Conservation (phyloP, 2,113 vertebrate species). For the Clarias macrocephalus region DNA sequence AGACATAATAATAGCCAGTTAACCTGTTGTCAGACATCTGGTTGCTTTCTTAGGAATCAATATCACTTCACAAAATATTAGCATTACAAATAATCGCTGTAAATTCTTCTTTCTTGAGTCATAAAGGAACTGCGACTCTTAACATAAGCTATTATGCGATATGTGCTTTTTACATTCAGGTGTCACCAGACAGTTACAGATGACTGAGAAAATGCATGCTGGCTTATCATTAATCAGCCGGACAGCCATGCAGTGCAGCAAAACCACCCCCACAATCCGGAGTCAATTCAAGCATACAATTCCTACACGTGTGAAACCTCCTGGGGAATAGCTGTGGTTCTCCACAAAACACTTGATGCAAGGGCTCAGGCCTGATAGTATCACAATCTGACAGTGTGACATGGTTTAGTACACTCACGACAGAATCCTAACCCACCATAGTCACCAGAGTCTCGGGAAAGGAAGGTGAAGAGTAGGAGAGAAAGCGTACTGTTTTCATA, state of each 20-base stretch:
- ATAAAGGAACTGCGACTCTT: background rate
- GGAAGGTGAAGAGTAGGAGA: background rate
- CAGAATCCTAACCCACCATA: conserved; percentile 51
- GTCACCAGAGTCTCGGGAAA: conserved; percentile 49
- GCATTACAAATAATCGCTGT: conserved; percentile 2
- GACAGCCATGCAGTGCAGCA: conserved; percentile 35
- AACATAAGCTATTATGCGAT: conserved; percentile 10
- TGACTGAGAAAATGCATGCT: conserved; percentile 45
- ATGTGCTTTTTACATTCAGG: conserved; percentile 26
- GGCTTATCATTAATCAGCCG: conserved; percentile 53
- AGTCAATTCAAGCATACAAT: conserved; percentile 49
- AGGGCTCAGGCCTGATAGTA: conserved; percentile 26
- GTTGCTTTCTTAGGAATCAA: background rate
- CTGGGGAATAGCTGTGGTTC: conserved; percentile 58
- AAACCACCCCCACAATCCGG: conserved; percentile 17
- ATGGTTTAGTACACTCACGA: conserved; percentile 54
- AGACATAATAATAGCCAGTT: conserved; percentile 10
- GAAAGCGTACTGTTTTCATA: conserved; percentile 60
- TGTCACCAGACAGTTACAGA: conserved; percentile 50
- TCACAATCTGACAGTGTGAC: conserved; percentile 51
- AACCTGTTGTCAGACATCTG: conserved; percentile 16
- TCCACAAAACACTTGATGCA: conserved; percentile 57
- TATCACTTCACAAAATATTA: background rate
- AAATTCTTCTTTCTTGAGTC: conserved; percentile 4
- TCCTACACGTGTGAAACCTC: conserved; percentile 54